Percentiles rank a stretch among this genome's conserved stretches.
Conservation (phyloP, 2,797 vertebrate species). For the Pogonophryne albipinna region DNA sequence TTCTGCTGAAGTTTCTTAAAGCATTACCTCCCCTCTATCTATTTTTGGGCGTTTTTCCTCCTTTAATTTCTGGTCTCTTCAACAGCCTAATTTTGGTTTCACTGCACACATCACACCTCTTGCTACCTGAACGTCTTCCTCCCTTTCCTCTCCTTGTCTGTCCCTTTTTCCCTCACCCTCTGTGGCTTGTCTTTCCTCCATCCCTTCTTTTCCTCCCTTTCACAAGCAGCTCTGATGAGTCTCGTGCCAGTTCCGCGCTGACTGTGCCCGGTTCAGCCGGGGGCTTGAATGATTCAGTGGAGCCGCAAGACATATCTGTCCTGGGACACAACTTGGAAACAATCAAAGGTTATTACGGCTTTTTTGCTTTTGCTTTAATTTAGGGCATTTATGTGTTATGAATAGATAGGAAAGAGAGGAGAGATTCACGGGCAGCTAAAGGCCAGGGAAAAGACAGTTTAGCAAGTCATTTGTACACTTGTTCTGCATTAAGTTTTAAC, state of each 20-base stretch:
- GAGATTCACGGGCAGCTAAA: not conserved
- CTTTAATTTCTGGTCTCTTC: not conserved
- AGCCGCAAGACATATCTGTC: slow-evolving; percentile 60
- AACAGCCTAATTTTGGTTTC: slow-evolving; percentile 3
- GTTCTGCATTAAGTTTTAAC: not conserved
- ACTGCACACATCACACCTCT: not conserved
- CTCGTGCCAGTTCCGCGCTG: slow-evolving; percentile 43
- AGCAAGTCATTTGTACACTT: not conserved
- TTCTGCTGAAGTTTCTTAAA: not conserved
- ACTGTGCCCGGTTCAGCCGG: slow-evolving; percentile 69
- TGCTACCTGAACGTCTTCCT: not conserved
- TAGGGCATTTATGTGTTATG: not conserved
- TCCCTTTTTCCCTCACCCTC: not conserved
- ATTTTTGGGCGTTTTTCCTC: not conserved
- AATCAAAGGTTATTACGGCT: slow-evolving; percentile 66
- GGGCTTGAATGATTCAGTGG: slow-evolving; percentile 45
- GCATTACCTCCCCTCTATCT: not conserved
- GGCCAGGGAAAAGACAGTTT: not conserved
- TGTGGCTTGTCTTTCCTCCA: not conserved
- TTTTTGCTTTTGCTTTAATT: slow-evolving; percentile 8
- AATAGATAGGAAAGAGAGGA: slow-evolving; percentile 2
- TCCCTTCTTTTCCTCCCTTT: not conserved
- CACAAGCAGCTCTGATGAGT: slow-evolving; percentile 73
- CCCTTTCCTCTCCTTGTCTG: not conserved
- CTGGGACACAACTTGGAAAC: slow-evolving; percentile 65